Conservation (phyloP, 2,113 vertebrate genomes). For the Alces alces region DNA sequence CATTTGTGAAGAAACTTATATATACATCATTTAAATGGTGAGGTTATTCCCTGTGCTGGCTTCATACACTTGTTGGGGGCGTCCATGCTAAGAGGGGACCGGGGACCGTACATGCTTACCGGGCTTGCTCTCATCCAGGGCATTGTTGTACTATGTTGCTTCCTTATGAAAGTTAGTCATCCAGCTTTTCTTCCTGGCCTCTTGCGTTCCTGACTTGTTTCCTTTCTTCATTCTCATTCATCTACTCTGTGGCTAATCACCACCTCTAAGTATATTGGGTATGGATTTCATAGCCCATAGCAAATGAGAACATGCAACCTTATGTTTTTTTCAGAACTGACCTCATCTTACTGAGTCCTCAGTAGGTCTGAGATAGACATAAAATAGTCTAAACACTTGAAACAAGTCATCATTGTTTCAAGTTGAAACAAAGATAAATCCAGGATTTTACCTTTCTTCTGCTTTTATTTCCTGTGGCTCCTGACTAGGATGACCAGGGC, state of each 20-base stretch:
- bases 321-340: neutral
- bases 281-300: neutral
- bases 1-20: neutral
- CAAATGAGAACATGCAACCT: neutral
- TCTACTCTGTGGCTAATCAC: neutral
- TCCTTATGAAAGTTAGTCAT: neutral
- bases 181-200: neutral
- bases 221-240: neutral
- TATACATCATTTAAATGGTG: neutral
- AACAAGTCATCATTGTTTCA: neutral
- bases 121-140: neutral
- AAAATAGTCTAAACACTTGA: neutral
- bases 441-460: neutral
- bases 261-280: neutral
- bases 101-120: neutral
- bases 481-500: neutral
- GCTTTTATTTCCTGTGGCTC: neutral
- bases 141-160: neutral
- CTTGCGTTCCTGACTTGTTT: neutral
- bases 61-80: neutral
- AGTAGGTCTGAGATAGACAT: neutral
- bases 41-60: neutral
- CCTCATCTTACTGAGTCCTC: neutral
- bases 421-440: neutral
- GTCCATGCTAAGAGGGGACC: too few relatives aligned